phyloP scores from a whole-genome alignment of 2,113 vertebrate species.

The Ptilonorhynchus violaceus region DNA sequence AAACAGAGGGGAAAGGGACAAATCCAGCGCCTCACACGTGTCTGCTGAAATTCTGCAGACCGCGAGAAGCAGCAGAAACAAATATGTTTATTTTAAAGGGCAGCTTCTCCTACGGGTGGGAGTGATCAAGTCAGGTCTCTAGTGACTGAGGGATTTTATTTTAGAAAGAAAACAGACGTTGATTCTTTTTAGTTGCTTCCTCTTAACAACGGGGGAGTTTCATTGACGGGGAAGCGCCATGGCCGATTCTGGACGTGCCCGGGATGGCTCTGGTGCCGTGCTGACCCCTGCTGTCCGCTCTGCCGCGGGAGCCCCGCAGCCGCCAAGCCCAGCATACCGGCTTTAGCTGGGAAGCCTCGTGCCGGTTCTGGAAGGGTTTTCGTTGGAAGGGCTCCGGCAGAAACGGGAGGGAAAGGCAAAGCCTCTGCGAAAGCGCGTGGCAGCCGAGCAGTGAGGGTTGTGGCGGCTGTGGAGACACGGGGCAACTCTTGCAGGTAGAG shows the following conservation, averaged over 20 bases:
- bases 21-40: fast-evolving
- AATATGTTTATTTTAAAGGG: fast-evolving
- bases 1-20: neutral
- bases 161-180: neutral
- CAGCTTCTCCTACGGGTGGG: neutral
- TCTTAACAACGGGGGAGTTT: fast-evolving
- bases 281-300: neutral
- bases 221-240: fast-evolving
- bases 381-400: too few relatives aligned
- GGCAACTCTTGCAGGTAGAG: too few relatives aligned
- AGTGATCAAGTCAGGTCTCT: neutral
- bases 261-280: neutral
- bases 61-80: neutral
- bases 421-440: fast-evolving
- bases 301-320: neutral
- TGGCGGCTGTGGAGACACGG: neutral
- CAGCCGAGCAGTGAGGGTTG: fast-evolving
- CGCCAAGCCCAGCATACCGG: neutral
- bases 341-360: fast-evolving
- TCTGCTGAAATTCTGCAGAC: neutral
- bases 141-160: fast-evolving
- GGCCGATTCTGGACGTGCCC: fast-evolving
- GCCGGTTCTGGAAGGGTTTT: neutral
- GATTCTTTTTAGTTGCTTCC: neutral
- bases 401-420: neutral